These are phyloP conservation scores for Clavelina lepadiformis DNA, from an alignment of 23 tunicate species.

Conservation along the genomic window DNA sequence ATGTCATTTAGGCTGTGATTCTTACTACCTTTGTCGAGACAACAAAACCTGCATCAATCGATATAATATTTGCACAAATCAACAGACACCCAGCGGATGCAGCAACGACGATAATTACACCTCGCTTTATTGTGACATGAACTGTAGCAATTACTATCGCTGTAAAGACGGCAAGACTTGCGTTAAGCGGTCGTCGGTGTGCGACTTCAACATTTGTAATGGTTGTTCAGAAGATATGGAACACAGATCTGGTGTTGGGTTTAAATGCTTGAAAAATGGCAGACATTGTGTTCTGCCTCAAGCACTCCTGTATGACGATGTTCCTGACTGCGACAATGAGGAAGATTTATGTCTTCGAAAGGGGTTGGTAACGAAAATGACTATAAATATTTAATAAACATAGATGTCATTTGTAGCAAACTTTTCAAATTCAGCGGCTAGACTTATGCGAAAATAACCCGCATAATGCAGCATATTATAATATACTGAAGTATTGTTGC, in stretches of 20 bases:
- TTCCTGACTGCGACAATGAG: conserved; percentile 44
- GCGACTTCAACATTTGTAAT: conserved; percentile 33
- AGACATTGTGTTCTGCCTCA: conserved; percentile 43
- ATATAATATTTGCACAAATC: too few relatives aligned
- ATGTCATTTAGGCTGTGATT: too few relatives aligned
- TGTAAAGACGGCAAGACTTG: conserved; percentile 7
- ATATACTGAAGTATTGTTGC: too few relatives aligned
- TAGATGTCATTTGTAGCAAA: too few relatives aligned
- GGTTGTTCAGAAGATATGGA: conserved; percentile 18
- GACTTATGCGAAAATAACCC: too few relatives aligned
- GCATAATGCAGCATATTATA: too few relatives aligned
- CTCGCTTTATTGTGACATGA: too few relatives aligned
- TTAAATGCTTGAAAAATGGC: conserved; percentile 36
- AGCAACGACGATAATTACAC: too few relatives aligned
- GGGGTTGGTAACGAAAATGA: neutral
- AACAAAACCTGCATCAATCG: too few relatives aligned
- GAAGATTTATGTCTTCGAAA: conserved; percentile 35
- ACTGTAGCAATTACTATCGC: neutral
- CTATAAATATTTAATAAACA: neutral
- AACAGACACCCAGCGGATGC: too few relatives aligned
- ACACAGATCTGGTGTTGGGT: conserved; percentile 38
- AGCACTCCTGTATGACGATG: conserved; percentile 40
- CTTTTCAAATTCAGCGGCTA: too few relatives aligned
- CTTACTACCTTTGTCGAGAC: too few relatives aligned
- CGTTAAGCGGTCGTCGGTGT: conserved; percentile 11